Conservation (phyloP, 2,888 invertebrate genomes). For the Callinectes sapidus region DNA sequence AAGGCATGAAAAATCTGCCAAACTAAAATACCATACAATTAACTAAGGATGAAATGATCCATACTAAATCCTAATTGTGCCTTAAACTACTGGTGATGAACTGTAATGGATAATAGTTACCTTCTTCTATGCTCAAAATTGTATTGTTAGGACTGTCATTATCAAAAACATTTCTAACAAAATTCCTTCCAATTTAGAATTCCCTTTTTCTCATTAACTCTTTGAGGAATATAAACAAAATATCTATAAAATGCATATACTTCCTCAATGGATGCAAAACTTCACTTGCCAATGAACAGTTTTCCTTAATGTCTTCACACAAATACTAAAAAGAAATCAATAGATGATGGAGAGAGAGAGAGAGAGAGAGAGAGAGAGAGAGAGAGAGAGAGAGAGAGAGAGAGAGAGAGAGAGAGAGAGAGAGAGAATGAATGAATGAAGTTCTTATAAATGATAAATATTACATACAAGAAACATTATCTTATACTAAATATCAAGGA, state of each 20-base stretch:
- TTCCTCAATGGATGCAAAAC: too few relatives aligned
- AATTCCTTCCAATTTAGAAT: too few relatives aligned
- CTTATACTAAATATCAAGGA: background rate
- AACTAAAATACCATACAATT: background rate
- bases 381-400: slow-evolving; percentile 19
- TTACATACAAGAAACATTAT: background rate
- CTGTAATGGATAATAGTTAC: background rate
- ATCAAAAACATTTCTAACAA: background rate
- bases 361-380: background rate
- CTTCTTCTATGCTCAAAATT: background rate
- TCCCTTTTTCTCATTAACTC: too few relatives aligned
- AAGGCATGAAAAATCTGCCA: background rate
- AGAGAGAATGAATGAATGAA: background rate
- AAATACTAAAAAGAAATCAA: background rate
- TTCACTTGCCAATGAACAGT: too few relatives aligned
- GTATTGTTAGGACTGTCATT: background rate
- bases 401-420: slow-evolving; percentile 12
- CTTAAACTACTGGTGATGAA: background rate
- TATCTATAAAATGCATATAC: too few relatives aligned
- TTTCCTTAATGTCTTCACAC: too few relatives aligned
- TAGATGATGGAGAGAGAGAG: background rate
- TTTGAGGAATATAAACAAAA: too few relatives aligned
- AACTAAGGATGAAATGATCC: background rate
- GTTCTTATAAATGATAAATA: background rate
- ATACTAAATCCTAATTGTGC: background rate